Percentiles rank a stretch among this genome's conserved stretches.
Conservation (phyloP, 2,797 vertebrate genomes). For the Oceanodroma leucorhoa region DNA sequence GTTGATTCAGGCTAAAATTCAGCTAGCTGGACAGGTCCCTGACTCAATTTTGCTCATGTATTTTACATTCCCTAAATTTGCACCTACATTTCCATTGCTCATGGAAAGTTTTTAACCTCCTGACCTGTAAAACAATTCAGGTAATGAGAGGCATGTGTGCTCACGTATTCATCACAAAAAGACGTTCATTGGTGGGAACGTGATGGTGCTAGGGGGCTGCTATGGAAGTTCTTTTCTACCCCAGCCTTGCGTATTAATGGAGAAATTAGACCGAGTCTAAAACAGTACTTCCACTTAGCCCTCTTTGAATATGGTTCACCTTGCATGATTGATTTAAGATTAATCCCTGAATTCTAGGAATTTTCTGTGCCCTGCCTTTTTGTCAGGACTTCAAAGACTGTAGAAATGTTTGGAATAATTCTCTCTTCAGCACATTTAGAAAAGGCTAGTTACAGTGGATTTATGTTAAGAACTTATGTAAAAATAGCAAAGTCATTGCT, state of each 20-base stretch:
- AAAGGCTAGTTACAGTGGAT: background rate
- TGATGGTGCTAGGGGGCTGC: background rate
- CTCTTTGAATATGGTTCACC: background rate
- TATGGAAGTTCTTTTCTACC: background rate
- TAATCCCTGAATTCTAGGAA: background rate
- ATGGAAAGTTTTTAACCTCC: background rate
- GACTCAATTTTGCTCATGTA: background rate
- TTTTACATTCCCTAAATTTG: background rate
- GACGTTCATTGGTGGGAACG: background rate
- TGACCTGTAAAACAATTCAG: background rate
- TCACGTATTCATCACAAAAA: background rate
- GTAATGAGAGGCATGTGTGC: background rate
- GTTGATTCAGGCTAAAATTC: constrained; percentile 1
- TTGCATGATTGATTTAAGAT: background rate
- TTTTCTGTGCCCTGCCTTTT: background rate
- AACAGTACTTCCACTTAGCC: background rate
- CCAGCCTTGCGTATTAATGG: background rate
- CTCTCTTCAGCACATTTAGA: background rate
- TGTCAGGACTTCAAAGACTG: background rate
- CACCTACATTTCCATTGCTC: background rate
- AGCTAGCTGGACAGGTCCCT: background rate
- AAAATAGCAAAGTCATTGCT: background rate
- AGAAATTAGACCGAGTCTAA: background rate
- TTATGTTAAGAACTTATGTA: background rate
- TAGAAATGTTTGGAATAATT: background rate